A percentile compares a stretch with the other conserved stretches of the same genome.
Conservation (phyloP, 2,797 vertebrate genomes). For the Hypotaenidia philippensis region DNA sequence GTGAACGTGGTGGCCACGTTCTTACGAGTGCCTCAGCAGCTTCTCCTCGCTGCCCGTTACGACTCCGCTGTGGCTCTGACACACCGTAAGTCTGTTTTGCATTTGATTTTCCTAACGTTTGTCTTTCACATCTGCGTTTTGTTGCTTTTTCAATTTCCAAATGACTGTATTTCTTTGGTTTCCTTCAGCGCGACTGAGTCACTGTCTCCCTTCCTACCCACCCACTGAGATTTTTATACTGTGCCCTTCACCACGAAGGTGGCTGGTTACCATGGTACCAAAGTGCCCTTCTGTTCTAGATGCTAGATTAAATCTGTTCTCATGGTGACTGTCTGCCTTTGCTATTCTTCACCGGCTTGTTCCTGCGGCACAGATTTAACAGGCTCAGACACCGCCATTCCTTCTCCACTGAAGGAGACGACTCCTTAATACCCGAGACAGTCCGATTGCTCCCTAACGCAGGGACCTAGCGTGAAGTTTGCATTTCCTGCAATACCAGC, state of each 20-base stretch:
- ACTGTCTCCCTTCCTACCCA: slow-evolving; percentile 32
- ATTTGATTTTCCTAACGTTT: accelerated
- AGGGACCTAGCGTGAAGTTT: background rate
- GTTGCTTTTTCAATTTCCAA: background rate
- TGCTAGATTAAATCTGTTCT: slow-evolving; percentile 60
- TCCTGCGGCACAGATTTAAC: background rate
- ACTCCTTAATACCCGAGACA: background rate
- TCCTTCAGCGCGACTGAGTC: slow-evolving; percentile 28
- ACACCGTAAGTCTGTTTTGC: slow-evolving; percentile 40
- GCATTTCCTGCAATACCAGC: slow-evolving; percentile 47
- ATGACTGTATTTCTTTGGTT: background rate
- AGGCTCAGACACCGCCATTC: background rate
- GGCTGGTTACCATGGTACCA: slow-evolving; percentile 68
- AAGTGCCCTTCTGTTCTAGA: slow-evolving; percentile 63
- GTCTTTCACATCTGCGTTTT: accelerated
- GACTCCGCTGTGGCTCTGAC: background rate
- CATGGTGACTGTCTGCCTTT: slow-evolving; percentile 60
- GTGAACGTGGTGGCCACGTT: background rate
- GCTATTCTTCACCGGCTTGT: slow-evolving; percentile 12
- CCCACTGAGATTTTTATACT: slow-evolving; percentile 13
- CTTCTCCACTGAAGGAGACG: background rate
- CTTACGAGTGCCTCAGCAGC: background rate
- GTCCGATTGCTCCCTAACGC: background rate
- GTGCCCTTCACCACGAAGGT: slow-evolving; percentile 52
- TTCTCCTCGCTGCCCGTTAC: background rate